These are phyloP conservation scores for Steatocranus sp. DNA, from an alignment of 2,797 vertebrate species.

Conservation along the genomic window DNA sequence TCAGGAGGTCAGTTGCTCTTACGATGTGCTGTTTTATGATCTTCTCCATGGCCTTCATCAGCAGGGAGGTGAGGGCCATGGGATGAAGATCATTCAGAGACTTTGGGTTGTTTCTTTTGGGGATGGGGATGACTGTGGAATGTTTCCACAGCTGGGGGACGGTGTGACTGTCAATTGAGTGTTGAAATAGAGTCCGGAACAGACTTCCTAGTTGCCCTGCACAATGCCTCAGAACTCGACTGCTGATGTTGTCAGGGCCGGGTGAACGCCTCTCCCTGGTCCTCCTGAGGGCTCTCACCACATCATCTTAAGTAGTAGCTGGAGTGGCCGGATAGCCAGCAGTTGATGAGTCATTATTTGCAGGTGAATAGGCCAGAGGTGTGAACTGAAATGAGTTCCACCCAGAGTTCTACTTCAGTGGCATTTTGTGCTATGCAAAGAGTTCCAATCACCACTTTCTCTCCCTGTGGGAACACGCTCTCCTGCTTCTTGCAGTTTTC, in stretches of 20 bases:
- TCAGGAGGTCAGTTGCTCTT: background rate
- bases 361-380: no score
- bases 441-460: no score
- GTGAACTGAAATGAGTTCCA: no score
- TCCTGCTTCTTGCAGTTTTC: no score
- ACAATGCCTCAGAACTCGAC: accelerated
- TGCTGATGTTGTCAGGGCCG: background rate
- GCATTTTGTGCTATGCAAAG: no score
- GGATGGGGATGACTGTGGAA: background rate
- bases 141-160: background rate
- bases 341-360: no score
- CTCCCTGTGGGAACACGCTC: no score
- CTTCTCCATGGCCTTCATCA: background rate
- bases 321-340: no score
- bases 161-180: accelerated
- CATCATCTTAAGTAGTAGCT: no score
- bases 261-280: background rate
- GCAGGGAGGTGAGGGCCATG: background rate
- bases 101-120: background rate
- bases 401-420: no score
- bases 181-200: background rate
- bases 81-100: background rate
- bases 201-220: background rate
- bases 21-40: background rate
- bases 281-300: background rate